Evolutionary conservation across 2,113 vertebrate genomes (phyloP).

Genomic region (Rousettus leschenaultii): DNA sequence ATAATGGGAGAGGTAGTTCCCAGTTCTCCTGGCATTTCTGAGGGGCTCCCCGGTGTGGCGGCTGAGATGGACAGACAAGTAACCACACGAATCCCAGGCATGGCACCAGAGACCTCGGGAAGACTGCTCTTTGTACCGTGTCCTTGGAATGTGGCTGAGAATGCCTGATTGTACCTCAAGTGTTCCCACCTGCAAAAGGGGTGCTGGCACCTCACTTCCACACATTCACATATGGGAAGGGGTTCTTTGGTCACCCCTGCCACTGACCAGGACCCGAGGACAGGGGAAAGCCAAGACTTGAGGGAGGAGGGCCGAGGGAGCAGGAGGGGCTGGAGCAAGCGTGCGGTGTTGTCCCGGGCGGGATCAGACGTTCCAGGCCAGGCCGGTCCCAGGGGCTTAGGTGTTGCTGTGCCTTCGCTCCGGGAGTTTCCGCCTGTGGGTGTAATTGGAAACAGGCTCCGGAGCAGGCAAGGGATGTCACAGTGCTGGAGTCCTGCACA

Average conservation of each 20-base stretch:
- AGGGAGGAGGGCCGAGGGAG: neutral
- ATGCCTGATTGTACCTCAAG: neutral
- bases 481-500: neutral
- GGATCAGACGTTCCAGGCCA: constrained; percentile 17
- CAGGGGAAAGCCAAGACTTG: neutral
- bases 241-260: neutral
- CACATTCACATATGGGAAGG: neutral
- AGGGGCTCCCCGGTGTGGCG: neutral
- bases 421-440: constrained; percentile 45
- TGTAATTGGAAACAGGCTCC: constrained; percentile 57
- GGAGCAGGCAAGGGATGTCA: neutral
- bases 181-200: neutral
- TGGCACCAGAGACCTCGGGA: neutral
- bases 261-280: neutral
- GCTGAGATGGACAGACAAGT: neutral
- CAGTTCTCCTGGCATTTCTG: neutral
- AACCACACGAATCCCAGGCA: neutral
- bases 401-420: constrained; percentile 19
- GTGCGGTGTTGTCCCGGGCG: rapidly evolving
- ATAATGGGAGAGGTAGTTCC: neutral
- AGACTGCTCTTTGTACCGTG: neutral
- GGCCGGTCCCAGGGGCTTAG: constrained; percentile 30
- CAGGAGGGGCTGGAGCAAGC: neutral
- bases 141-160: neutral
- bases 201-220: neutral